Evolutionary conservation across 2,797 vertebrate species (phyloP).

Genomic region (Hyperoplus immaculatus): DNA sequence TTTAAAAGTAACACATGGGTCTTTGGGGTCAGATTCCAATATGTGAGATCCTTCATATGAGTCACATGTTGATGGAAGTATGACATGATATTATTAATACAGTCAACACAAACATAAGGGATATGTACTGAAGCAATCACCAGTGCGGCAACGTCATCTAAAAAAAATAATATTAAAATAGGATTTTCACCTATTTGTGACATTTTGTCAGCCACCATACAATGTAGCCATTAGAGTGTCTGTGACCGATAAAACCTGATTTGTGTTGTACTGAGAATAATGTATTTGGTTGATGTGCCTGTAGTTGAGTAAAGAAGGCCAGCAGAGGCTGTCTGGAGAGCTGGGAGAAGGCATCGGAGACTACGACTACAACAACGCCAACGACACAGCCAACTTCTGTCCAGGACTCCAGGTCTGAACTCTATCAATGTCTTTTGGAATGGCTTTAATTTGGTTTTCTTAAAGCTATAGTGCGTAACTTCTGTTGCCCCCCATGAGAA

Average conservation of each 20-base stretch:
- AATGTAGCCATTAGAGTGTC: background rate
- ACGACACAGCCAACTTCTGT: constrained; percentile 94
- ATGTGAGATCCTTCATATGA: background rate
- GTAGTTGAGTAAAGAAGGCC: constrained; percentile 80
- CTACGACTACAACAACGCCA: constrained; percentile 95
- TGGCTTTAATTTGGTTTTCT: background rate
- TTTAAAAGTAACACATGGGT: background rate
- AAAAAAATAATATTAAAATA: background rate
- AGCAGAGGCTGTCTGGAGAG: constrained; percentile 74
- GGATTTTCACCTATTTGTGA: background rate
- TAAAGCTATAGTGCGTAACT: too few relatives aligned
- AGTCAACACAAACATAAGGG: background rate
- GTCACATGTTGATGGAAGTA: background rate
- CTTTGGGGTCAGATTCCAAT: background rate
- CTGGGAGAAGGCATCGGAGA: constrained; percentile 88
- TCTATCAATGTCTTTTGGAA: background rate
- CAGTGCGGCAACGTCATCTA: too few relatives aligned
- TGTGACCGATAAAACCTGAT: too few relatives aligned
- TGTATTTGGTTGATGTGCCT: constrained; percentile 2
- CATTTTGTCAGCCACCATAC: background rate
- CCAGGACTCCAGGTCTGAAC: constrained; percentile 89
- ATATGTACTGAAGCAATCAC: background rate
- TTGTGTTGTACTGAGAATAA: background rate
- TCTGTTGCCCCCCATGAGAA: too few relatives aligned
- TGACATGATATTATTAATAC: background rate